Conservation (phyloP, 2,797 vertebrate genomes). For the Argya squamiceps region DNA sequence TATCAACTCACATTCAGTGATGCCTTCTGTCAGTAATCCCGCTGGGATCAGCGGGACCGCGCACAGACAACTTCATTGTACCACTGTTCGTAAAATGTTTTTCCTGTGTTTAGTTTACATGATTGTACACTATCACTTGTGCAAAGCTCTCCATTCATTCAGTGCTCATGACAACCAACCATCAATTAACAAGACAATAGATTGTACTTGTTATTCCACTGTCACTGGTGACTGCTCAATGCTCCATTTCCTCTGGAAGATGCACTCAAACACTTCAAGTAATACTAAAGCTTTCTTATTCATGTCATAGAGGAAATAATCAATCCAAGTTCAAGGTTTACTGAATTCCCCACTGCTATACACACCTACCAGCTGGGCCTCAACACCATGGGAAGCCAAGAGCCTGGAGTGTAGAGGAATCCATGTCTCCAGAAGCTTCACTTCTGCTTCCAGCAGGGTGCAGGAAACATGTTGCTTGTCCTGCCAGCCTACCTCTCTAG, state of each 20-base stretch:
- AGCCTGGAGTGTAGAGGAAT: neutral
- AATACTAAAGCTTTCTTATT: neutral
- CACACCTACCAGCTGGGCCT: neutral
- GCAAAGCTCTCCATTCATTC: neutral
- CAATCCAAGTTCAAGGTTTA: neutral
- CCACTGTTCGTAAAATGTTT: neutral
- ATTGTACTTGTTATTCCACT: neutral
- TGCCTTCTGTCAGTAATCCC: neutral
- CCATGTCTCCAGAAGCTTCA: neutral
- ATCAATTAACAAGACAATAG: neutral
- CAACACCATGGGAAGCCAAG: neutral
- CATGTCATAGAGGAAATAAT: neutral
- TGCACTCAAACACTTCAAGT: neutral
- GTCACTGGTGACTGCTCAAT: accelerated
- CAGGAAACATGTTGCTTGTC: neutral
- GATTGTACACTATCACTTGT: neutral
- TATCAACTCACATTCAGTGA: neutral
- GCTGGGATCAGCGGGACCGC: accelerated
- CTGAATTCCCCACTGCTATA: neutral
- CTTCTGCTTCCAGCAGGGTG: neutral
- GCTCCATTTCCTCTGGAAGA: neutral
- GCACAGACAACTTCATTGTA: accelerated
- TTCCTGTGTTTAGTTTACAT: accelerated
- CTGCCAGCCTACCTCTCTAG: neutral
- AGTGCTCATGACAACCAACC: neutral